Evolutionary conservation across 1,140 invertebrate species (phyloP), one percentile per base, ranked within the genome.

Genomic region (Delia radicum): DNA sequence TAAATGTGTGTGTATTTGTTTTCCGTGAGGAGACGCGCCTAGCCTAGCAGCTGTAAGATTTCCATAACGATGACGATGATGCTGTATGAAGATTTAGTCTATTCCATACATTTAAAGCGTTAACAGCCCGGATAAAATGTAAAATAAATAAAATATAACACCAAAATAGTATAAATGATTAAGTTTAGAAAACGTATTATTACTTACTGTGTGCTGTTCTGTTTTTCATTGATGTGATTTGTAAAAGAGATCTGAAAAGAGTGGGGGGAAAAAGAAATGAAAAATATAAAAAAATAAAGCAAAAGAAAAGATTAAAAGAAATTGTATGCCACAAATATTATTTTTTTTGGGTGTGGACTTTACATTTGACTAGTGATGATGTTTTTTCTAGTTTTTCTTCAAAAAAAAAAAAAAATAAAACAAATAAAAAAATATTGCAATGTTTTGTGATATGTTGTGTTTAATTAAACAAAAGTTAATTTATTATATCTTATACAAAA

Each of bases 321-420:
- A 33, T 33, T 33, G 18, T 33, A 21, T 69, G 65, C 65, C 37
- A 33, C 13, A 69, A 31, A n/a, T n/a, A n/a, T n/a, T n/a, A n/a
- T n/a, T n/a, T 69, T 69, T 69, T 69, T 69, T 69, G 65, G 65
- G 65, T 69, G 65, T 69, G 65, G 65, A 69, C 65, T 69, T 33
- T 69, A 33, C 21, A n/a, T n/a, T 55, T 55, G 8, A 55, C n/a
- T 18, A 21, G n/a, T 55, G 48, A 24, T 21, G 24, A 21, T 21
- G 48, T 7, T 55, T 55, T 55, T 55, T 55, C 18, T 21, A 55
- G n/a, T 55, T 55, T 55, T 21, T 55, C 48, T 8, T 55, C n/a
- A 18, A 55, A 13, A 21, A 55, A 0, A 55, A 24, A 3, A 18
- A n/a, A 48, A 18, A 48, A 48, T 5, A n/a, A 55, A 55, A 55